Evolutionary conservation across 2,797 vertebrate genomes (phyloP).

Genomic region (Sciurus carolinensis): DNA sequence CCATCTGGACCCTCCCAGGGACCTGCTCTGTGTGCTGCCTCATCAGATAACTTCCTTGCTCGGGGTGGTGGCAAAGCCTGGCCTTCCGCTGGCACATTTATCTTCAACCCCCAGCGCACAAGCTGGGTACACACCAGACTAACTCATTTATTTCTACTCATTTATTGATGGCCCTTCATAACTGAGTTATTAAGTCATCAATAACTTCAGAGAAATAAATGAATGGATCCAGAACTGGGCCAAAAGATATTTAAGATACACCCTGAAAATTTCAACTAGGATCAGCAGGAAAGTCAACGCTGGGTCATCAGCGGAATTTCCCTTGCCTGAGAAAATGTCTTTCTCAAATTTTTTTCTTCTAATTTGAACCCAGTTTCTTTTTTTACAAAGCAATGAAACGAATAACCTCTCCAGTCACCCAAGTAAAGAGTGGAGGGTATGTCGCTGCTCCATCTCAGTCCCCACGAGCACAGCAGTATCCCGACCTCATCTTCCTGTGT

Average conservation of each 20-base stretch:
- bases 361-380: conserved; percentile 61
- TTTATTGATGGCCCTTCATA: conserved; percentile 82
- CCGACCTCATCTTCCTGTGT: neutral
- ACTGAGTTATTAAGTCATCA: conserved; percentile 82
- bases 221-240: conserved; percentile 77
- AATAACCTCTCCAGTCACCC: conserved; percentile 26
- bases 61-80: conserved; percentile 38
- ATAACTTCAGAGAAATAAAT: conserved; percentile 78
- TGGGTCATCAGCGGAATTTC: neutral
- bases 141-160: conserved; percentile 81
- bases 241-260: conserved; percentile 67
- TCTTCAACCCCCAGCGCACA: conserved; percentile 73
- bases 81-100: conserved; percentile 66
- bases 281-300: conserved; percentile 66
- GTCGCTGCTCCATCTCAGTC: neutral
- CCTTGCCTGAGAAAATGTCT: conserved; percentile 30
- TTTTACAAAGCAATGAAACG: neutral
- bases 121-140: conserved; percentile 61
- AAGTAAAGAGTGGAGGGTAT: neutral
- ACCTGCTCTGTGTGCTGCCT: neutral
- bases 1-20: conserved; percentile 15
- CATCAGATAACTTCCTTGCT: conserved; percentile 43
- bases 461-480: neutral
- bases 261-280: conserved; percentile 71
- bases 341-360: neutral